A percentile compares a stretch with the other conserved stretches of the same genome.
Conservation (phyloP, 2,797 vertebrate species). For the Erethizon dorsatum region DNA sequence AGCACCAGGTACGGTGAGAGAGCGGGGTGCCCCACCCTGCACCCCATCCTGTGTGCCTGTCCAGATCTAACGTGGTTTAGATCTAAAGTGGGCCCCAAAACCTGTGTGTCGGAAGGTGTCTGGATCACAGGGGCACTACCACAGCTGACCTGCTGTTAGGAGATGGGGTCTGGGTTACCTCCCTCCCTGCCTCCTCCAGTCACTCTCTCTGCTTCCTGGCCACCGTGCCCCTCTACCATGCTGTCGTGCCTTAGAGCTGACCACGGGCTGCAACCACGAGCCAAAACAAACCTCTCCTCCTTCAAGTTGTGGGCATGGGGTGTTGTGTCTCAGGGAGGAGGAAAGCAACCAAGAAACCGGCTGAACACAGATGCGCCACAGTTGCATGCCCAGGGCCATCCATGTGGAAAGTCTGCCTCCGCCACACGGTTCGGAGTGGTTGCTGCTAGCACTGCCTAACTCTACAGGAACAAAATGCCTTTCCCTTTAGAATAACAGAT, state of each 20-base stretch:
- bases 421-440: not conserved
- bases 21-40: too few relatives aligned
- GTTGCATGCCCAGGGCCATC: not conserved
- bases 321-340: not conserved
- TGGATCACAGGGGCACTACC: not conserved
- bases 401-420: not conserved
- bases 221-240: not conserved
- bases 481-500: not conserved
- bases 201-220: not conserved
- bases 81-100: not conserved
- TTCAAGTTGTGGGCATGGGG: not conserved
- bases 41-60: not conserved
- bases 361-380: not conserved
- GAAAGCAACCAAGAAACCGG: not conserved
- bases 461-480: not conserved
- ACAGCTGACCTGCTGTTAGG: not conserved
- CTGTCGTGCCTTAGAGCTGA: not conserved
- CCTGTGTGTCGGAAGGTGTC: not conserved
- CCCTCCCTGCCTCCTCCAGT: not conserved
- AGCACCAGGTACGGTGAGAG: not conserved
- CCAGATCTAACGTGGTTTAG: not conserved
- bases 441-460: not conserved
- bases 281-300: not conserved
- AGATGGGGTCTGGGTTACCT: not conserved
- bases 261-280: not conserved